Conservation (phyloP, 2,113 vertebrate species). For the Rhinolophus ferrumequinum region DNA sequence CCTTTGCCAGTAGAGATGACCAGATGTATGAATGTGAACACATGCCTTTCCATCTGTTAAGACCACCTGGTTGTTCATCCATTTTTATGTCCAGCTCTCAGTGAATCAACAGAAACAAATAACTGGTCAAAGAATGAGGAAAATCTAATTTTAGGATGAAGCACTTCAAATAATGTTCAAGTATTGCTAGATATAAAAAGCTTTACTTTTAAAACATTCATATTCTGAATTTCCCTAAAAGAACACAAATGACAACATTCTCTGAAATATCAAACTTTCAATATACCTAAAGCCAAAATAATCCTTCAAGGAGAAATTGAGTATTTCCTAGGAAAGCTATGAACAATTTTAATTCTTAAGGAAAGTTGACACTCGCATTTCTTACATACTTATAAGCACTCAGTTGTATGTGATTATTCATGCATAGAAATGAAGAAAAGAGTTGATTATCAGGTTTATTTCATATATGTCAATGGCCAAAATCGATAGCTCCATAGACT, state of each 20-base stretch:
- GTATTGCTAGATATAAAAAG: background rate
- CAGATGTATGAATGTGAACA: background rate
- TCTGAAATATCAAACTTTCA: background rate
- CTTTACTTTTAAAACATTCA: slow-evolving; percentile 1
- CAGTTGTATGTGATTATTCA: background rate
- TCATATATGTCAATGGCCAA: background rate
- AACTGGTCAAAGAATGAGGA: background rate
- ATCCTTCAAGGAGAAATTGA: background rate
- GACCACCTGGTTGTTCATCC: background rate
- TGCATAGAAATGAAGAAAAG: background rate
- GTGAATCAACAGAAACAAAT: background rate
- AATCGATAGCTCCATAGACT: background rate
- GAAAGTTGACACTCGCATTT: background rate
- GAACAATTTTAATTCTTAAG: background rate
- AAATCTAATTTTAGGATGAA: background rate
- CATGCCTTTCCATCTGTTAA: background rate
- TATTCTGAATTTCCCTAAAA: background rate
- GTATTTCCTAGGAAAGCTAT: background rate
- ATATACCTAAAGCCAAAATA: background rate
- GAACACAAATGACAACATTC: slow-evolving; percentile 1
- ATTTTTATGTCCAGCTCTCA: background rate
- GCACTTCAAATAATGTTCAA: background rate
- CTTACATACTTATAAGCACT: background rate
- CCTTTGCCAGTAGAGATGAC: background rate
- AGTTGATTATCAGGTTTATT: background rate